Conservation (phyloP, 2,113 vertebrate genomes). For the Uria lomvia region DNA sequence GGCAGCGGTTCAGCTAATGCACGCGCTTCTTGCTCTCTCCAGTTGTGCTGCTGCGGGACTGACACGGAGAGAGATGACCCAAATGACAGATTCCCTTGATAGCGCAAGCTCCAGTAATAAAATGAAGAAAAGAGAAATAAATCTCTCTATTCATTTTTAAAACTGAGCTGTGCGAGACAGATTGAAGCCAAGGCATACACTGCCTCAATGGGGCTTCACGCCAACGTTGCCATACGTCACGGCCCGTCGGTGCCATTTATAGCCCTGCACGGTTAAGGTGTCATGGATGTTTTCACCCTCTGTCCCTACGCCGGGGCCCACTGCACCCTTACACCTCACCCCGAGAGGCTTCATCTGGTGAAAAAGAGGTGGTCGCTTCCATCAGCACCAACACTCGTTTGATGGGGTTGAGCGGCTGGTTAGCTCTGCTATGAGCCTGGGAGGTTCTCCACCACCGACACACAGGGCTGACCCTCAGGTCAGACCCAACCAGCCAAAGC, state of each 20-base stretch:
- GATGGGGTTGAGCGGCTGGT: not conserved
- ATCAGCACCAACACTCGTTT: accelerated
- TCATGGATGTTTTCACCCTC: accelerated
- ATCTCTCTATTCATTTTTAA: slow-evolving; percentile 6
- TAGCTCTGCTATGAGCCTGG: not conserved
- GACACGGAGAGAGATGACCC: not conserved
- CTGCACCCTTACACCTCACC: not conserved
- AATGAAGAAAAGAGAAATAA: not conserved
- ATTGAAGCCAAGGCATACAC: not conserved
- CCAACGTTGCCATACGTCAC: accelerated
- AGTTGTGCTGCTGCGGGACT: accelerated
- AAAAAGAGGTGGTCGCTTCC: not conserved
- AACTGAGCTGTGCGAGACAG: not conserved
- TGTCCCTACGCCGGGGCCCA: not conserved
- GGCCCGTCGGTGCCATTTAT: not conserved
- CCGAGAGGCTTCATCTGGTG: not conserved
- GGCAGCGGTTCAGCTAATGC: not conserved
- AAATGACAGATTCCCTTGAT: not conserved
- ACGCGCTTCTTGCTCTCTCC: not conserved
- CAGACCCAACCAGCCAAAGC: not conserved
- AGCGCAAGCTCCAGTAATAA: not conserved
- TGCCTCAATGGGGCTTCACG: not conserved
- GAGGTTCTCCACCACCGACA: not conserved
- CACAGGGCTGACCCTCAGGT: not conserved
- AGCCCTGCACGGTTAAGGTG: accelerated